phyloP scores from a whole-genome alignment of 2,797 vertebrate genomes.

The Botia kubotai region DNA sequence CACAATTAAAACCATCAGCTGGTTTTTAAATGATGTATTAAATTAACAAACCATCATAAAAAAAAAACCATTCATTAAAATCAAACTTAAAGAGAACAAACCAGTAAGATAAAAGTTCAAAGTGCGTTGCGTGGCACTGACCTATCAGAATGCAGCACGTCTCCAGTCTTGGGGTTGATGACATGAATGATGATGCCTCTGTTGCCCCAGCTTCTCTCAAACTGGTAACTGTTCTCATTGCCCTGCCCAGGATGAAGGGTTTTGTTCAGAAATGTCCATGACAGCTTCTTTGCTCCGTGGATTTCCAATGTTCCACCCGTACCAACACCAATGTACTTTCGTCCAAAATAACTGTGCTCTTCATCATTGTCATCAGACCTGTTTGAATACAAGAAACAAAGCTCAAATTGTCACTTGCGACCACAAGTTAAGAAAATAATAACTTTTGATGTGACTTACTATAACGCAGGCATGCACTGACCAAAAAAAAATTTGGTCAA shows the following conservation, averaged over 20 bases:
- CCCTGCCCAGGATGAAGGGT: constrained; percentile 87
- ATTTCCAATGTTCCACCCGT: constrained; percentile 88
- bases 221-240: constrained; percentile 87
- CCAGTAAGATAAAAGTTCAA: constrained; percentile 6
- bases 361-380: constrained; percentile 83
- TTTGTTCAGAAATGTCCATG: constrained; percentile 94
- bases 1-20: constrained; percentile 38
- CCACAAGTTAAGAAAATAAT: background rate
- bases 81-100: background rate
- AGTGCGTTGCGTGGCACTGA: constrained; percentile 59
- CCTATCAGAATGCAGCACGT: constrained; percentile 88
- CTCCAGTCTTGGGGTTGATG: constrained; percentile 83
- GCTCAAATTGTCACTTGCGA: background rate
- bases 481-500: background rate
- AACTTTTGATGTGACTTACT: background rate
- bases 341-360: constrained; percentile 88
- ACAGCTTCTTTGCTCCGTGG: constrained; percentile 87
- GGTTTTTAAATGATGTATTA: constrained; percentile 14
- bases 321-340: constrained; percentile 90
- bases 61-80: background rate
- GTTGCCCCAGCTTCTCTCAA: constrained; percentile 93
- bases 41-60: constrained; percentile 20
- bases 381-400: background rate
- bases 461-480: background rate
- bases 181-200: constrained; percentile 90